Evolutionary conservation across 1,140 invertebrate genomes (phyloP), one percentile per base, ranked within the genome.

Genomic region (Drosophila arizonae): DNA sequence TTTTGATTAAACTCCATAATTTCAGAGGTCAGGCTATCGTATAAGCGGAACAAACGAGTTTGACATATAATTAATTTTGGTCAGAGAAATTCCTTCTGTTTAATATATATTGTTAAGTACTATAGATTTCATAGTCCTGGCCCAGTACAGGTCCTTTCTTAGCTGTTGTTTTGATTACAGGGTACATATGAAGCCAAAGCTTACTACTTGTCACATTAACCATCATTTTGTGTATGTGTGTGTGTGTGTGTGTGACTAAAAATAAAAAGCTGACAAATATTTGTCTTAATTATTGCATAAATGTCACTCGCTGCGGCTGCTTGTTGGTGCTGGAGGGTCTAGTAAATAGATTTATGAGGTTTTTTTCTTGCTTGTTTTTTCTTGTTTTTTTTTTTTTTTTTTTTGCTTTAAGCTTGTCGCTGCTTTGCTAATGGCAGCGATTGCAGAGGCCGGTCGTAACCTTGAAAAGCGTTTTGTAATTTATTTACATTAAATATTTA

Each of bases 401-500:
- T 30, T 30, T 30, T 26, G 10, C 17, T 26, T 21, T 63, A 52
- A 36, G 30, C 11, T 9, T 24, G 39, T 17, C 28, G 56, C 13
- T 36, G 26, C 26, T 36, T 43, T 52, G 57, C 55, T 76, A 68
- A 68, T 68, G 64, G 64, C 21, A 62, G 33, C 56, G 30, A 28
- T 55, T 60, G 55, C 45, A 46, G 51, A 57, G 24, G 55, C 28
- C 57, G 55, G 57, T 45, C 69, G 66, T 72, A 86, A 87, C 82
- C 82, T 86, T 86, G 82, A 87, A 86, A 86, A 87, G 68, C 76
- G 71, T 79, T 82, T 86, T 76, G 68, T 76, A 87, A 87, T 87
- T 86, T 80, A 79, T 86, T 87, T 82, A 39, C 82, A 87, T 86
- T 76, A 86, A 86, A 76, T 82, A 86, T 86, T 81, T 72, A 86